A percentile compares a stretch with the other conserved stretches of the same genome.
phyloP scores from a whole-genome alignment of 2,113 vertebrate genomes.

The Bos javanicus region DNA sequence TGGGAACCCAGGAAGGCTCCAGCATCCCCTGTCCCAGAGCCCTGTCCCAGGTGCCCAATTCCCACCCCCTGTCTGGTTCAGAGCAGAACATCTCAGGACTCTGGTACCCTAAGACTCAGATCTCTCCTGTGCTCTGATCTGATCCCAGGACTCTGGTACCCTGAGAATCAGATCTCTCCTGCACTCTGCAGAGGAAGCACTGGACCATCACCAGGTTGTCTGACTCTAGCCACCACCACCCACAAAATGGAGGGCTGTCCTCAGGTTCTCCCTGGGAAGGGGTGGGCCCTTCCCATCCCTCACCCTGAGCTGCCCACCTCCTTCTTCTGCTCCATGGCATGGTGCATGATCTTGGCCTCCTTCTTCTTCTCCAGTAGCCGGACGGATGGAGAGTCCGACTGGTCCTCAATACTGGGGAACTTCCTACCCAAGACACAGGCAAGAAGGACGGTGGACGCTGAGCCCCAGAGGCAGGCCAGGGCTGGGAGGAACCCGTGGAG shows the following conservation, averaged over 20 bases:
- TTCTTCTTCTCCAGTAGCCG: conserved; percentile 77
- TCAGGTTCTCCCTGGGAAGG: not conserved
- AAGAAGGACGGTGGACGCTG: rapidly evolving
- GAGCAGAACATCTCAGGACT: not conserved
- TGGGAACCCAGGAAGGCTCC: not conserved
- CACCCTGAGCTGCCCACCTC: conserved; percentile 39
- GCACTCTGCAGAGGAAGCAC: not conserved
- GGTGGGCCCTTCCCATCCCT: rapidly evolving
- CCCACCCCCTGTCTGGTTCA: not conserved
- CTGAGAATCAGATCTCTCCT: not conserved
- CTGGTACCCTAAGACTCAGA: not conserved
- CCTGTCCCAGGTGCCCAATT: not conserved
- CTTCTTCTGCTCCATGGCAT: conserved; percentile 73
- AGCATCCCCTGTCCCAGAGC: not conserved
- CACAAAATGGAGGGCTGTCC: not conserved
- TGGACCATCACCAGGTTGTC: not conserved
- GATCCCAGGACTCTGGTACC: not conserved
- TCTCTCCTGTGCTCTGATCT: not conserved
- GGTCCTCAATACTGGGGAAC: conserved; percentile 45
- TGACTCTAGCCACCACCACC: not conserved
- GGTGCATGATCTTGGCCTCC: conserved; percentile 62
- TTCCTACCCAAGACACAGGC: conserved; percentile 68
- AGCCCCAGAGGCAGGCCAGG: not conserved
- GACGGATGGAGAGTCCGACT: conserved; percentile 52
- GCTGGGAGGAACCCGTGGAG: not conserved